These are phyloP conservation scores for Archips xylosteana DNA, from an alignment of 2,888 invertebrate genomes.

Conservation along the genomic window DNA sequence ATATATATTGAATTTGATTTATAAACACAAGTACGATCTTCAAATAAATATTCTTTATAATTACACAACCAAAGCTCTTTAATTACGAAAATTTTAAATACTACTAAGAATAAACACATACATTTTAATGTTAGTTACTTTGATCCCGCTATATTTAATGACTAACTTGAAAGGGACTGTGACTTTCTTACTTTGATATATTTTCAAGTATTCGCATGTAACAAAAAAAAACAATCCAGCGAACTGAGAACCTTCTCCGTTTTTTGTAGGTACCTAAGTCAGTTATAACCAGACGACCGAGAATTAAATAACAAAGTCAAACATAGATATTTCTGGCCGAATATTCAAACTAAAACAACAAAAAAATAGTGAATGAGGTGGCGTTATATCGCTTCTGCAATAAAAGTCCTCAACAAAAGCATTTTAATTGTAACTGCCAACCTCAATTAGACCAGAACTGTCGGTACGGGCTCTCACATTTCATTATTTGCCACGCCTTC, in stretches of 20 bases:
- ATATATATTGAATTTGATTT: background rate
- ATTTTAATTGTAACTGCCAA: conserved; percentile 20
- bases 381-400: background rate
- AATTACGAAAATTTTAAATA: background rate
- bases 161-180: too few species aligned
- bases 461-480: background rate
- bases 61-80: background rate
- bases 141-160: too few species aligned
- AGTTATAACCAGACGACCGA: too few species aligned
- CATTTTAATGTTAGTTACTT: background rate
- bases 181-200: too few species aligned
- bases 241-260: too few species aligned
- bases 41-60: background rate
- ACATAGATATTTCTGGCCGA: too few species aligned
- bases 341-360: too few species aligned
- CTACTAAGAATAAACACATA: background rate
- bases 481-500: background rate
- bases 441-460: conserved; percentile 6
- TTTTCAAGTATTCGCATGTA: too few species aligned
- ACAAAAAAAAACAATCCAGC: too few species aligned
- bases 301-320: too few species aligned
- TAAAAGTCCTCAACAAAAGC: conserved; percentile 7
- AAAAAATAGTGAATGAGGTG: too few species aligned
- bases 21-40: background rate
- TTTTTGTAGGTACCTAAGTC: too few species aligned